These are phyloP conservation scores for Myiagra hebetior DNA, from an alignment of 2,113 vertebrate genomes.

Conservation along the genomic window DNA sequence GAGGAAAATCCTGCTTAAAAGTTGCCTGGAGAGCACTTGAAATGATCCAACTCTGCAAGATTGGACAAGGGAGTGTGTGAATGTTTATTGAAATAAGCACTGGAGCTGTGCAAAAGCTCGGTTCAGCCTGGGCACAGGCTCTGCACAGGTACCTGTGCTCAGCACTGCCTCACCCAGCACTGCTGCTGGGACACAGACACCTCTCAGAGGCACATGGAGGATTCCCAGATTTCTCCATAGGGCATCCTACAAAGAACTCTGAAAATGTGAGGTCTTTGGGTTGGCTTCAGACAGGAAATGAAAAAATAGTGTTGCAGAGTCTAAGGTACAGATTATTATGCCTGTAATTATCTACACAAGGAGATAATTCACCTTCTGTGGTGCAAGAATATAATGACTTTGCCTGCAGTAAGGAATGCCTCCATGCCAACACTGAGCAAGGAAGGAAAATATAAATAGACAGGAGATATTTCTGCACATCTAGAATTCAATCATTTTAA, in stretches of 20 bases:
- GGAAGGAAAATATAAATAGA: background rate
- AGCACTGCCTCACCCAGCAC: background rate
- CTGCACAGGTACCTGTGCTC: background rate
- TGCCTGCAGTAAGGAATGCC: background rate
- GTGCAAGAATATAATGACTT: background rate
- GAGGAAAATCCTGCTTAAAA: background rate
- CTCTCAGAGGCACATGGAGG: rapidly evolving
- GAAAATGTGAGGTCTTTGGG: background rate
- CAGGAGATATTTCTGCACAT: background rate
- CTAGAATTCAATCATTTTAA: background rate
- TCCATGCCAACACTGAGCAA: background rate
- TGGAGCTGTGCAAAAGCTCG: background rate
- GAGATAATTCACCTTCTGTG: background rate
- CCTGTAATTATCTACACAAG: background rate
- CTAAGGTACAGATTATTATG: background rate
- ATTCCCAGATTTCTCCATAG: background rate
- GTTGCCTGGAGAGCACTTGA: background rate
- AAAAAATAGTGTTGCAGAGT: background rate
- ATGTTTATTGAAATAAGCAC: background rate
- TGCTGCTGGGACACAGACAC: background rate
- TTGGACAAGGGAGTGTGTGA: background rate
- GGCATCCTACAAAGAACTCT: background rate
- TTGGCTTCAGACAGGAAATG: background rate
- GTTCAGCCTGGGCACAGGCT: background rate
- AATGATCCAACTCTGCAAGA: background rate